Base-by-base conservation (phyloP, 1,140 invertebrate genomes). In the Intoshia linei region DNA sequence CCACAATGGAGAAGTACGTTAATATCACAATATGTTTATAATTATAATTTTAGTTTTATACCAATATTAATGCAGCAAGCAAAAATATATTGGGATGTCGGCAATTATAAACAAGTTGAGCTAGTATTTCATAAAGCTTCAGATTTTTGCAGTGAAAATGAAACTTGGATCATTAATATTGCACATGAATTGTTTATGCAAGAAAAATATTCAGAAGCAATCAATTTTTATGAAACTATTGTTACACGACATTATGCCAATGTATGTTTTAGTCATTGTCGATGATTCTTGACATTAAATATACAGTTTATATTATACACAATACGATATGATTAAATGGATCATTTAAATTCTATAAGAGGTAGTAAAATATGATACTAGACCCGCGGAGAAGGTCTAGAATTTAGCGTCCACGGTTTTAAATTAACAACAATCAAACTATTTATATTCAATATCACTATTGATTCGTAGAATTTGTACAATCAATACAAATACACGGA, bases 111-210 rank as follows among this genome's bases (percentile, higher is more conserved):
- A 2, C 77, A 87, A 53, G 48, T 57, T 30, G 62, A 62, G 42
- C 61, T 54, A 43, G 53, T 63, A 14, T 64, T 62, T 48, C 67
- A 78, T 18, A 84, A 84, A 54, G 90, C 81, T 32, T 77, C 79
- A 0, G 87, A 95, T 52, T 93, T 93, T 56, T 93, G 83, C 49
- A 83, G 78, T 46, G 81, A 92, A 50, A 75, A 87, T 48, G 78
- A 92, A 48, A 68, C 73, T 1, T 98, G 84, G 84, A 73, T 81
- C 44, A 59, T 95, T 4, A 95, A 98, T 52, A 81, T 93, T 0
- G 87, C 84, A 0, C 87, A 98, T 52, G 84, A 92, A 2, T 61
- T 95, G 4, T 98, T 93, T 52, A 95, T 98, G 87, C 83, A 84
- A 55, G 78, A 76, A 50, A 93, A 93, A 55, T 93, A 84, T 51